Percentiles rank a stretch among this genome's conserved stretches.
Conservation (phyloP, 1,140 invertebrate genomes). For the Onthophagus taurus region DNA sequence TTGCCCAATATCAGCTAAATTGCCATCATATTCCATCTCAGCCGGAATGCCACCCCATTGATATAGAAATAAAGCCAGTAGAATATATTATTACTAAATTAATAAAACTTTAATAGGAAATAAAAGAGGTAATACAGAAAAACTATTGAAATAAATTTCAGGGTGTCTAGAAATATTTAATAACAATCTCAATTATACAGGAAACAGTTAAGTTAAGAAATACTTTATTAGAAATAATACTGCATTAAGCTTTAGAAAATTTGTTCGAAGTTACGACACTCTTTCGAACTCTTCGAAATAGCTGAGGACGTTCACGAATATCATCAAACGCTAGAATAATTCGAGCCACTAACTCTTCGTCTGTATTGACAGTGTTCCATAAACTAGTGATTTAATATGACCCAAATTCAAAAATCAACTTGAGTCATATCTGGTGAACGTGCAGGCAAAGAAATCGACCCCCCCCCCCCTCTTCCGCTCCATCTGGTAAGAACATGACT, state of each 20-base stretch:
- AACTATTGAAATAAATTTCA: too few species aligned
- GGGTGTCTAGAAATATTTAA: slow-evolving; percentile 9
- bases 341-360: not conserved
- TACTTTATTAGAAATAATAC: slow-evolving; percentile 8
- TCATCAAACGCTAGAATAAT: slow-evolving; percentile 1
- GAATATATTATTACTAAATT: too few species aligned
- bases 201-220: slow-evolving; percentile 4
- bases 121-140: too few species aligned
- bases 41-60: too few species aligned
- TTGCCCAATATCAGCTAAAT: too few species aligned
- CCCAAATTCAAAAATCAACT: slow-evolving; percentile 3
- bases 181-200: slow-evolving; percentile 2
- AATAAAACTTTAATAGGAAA: too few species aligned
- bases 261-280: slow-evolving; percentile 1
- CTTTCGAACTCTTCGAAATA: not conserved
- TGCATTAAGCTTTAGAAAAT: not conserved
- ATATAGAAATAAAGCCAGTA: too few species aligned
- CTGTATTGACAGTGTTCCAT: slow-evolving; percentile 1
- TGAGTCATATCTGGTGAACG: slow-evolving; percentile 1
- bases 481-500: not conserved
- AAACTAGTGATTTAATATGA: slow-evolving; percentile 5
- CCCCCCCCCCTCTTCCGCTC: slow-evolving; percentile 4
- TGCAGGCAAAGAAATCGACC: slow-evolving; percentile 2
- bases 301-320: not conserved
- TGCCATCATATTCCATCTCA: too few species aligned